phyloP scores from a whole-genome alignment of 2,888 invertebrate genomes.

The Griposia aprilina region DNA sequence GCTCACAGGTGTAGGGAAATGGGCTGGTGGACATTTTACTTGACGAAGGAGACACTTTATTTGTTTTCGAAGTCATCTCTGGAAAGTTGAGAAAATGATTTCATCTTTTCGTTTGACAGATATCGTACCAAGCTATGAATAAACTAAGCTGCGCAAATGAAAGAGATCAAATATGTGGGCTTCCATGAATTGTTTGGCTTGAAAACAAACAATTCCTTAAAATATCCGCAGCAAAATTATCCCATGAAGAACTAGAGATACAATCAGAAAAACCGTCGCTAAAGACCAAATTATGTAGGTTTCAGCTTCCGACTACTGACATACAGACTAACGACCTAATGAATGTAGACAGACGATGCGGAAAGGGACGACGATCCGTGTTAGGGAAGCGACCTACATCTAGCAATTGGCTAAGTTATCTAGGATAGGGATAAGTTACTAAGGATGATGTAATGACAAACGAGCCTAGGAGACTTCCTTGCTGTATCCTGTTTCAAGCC shows the following conservation, averaged over 20 bases:
- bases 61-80: slow-evolving; percentile 59
- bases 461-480: slow-evolving; percentile 25
- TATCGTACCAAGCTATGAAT: background rate
- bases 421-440: background rate
- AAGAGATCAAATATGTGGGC: background rate
- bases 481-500: background rate
- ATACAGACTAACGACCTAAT: slow-evolving; percentile 35
- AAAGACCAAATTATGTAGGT: background rate
- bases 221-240: background rate
- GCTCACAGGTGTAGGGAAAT: slow-evolving; percentile 93
- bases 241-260: background rate
- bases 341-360: slow-evolving; percentile 47
- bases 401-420: slow-evolving; percentile 5
- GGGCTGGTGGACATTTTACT: slow-evolving; percentile 85
- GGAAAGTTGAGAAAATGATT: slow-evolving; percentile 5
- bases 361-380: slow-evolving; percentile 5
- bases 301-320: background rate
- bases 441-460: slow-evolving; percentile 1
- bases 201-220: background rate
- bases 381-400: slow-evolving; percentile 41
- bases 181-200: background rate
- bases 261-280: too few relatives aligned
- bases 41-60: slow-evolving; percentile 60
- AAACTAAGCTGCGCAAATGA: background rate
- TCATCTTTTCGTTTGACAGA: too few relatives aligned